These are phyloP conservation scores for Procambarus virginalis DNA, from an alignment of 1,140 invertebrate species.

Conservation along the genomic window DNA sequence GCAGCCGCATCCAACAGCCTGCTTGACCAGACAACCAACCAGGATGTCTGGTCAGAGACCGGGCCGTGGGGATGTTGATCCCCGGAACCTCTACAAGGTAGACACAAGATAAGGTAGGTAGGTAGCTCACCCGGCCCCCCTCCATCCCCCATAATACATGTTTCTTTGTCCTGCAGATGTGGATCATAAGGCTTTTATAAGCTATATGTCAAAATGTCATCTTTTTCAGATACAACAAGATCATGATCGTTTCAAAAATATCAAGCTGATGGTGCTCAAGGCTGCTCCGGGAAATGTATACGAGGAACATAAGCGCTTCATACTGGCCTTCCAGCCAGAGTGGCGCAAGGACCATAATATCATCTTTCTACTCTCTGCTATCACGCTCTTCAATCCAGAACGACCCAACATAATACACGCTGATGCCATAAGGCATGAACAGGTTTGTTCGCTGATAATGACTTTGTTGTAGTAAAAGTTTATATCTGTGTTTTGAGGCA, in stretches of 20 bases:
- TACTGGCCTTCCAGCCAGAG: slow-evolving; percentile 84
- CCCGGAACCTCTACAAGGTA: no score
- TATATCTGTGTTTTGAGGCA: no score
- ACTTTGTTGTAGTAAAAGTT: no score
- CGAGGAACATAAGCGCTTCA: slow-evolving; percentile 87
- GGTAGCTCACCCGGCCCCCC: no score
- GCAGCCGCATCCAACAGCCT: no score
- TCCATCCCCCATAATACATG: no score
- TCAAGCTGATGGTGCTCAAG: slow-evolving; percentile 88
- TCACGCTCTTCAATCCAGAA: slow-evolving; percentile 90
- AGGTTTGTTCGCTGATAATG: slow-evolving; percentile 73
- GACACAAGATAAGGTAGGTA: no score
- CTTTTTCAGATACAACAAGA: slow-evolving; percentile 66
- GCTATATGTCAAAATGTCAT: background rate
- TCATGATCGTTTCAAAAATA: slow-evolving; percentile 61
- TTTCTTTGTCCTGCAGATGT: no score
- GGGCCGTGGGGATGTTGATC: no score
- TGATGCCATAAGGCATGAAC: slow-evolving; percentile 90
- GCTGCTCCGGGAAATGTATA: slow-evolving; percentile 87
- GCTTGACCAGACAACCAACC: no score
- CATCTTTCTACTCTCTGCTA: slow-evolving; percentile 91
- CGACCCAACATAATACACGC: slow-evolving; percentile 86
- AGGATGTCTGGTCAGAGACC: no score
- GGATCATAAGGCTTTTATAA: no score
- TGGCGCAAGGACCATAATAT: slow-evolving; percentile 90